These are phyloP conservation scores for Pachycephala philippinensis DNA, from an alignment of 2,113 vertebrate species.

Conservation along the genomic window DNA sequence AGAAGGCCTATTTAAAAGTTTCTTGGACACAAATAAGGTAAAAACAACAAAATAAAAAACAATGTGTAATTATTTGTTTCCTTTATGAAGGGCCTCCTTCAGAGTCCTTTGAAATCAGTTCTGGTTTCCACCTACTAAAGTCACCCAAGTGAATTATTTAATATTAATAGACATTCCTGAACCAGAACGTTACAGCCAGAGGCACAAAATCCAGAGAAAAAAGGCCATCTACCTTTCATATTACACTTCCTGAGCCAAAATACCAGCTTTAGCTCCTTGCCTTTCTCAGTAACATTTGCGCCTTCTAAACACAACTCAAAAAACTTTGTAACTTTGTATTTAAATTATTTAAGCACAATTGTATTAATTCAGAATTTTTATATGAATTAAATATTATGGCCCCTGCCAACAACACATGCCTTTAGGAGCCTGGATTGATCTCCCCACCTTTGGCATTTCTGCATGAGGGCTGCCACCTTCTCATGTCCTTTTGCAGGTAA, in stretches of 20 bases:
- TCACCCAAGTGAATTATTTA: conserved; percentile 10
- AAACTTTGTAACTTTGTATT: not conserved
- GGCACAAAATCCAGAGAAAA: not conserved
- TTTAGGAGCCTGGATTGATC: not conserved
- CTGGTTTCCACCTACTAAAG: not conserved
- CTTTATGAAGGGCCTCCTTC: conserved; percentile 1
- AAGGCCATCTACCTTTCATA: not conserved
- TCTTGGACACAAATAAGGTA: conserved; percentile 21
- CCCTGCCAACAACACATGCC: not conserved
- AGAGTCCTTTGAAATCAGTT: not conserved
- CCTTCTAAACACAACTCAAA: not conserved
- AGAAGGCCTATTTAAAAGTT: conserved; percentile 43
- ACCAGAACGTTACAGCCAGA: not conserved
- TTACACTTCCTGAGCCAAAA: not conserved
- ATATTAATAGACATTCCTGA: conserved; percentile 30
- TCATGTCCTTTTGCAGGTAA: not conserved
- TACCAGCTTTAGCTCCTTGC: not conserved
- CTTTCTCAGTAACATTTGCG: not conserved
- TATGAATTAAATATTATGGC: not conserved
- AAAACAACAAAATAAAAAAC: conserved; percentile 27
- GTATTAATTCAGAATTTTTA: not conserved
- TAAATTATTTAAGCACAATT: not conserved
- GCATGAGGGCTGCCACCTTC: not conserved
- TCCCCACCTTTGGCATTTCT: not conserved
- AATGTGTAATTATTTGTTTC: conserved; percentile 44